These are phyloP conservation scores for Melanostoma scalare DNA, from an alignment of 2,888 invertebrate genomes.

Conservation along the genomic window DNA sequence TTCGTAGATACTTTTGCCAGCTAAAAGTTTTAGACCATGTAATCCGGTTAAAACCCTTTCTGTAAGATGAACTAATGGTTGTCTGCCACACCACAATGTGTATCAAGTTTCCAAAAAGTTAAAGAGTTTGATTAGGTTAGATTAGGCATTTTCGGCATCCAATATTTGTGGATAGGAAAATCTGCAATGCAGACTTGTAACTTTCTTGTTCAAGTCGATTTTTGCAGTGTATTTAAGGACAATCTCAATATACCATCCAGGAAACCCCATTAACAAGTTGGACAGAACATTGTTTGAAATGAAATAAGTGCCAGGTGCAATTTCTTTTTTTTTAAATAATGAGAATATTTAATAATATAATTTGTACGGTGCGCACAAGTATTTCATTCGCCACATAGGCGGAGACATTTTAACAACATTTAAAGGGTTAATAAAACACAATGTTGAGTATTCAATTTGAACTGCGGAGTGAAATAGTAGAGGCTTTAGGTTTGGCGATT, in stretches of 20 bases:
- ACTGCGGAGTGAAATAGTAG: too few species aligned
- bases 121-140: slow-evolving; percentile 13
- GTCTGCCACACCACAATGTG: slow-evolving; percentile 26
- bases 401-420: too few species aligned
- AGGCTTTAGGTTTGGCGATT: too few species aligned
- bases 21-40: slow-evolving; percentile 36
- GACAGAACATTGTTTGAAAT: too few species aligned
- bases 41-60: slow-evolving; percentile 29
- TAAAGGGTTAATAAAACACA: too few species aligned
- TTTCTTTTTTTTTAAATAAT: too few species aligned
- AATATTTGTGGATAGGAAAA: neutral
- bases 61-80: slow-evolving; percentile 24
- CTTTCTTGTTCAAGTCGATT: neutral
- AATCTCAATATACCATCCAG: neutral
- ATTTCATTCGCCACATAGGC: too few species aligned
- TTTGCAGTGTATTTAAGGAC: neutral
- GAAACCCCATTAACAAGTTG: neutral
- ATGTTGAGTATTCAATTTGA: too few species aligned
- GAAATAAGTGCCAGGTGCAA: too few species aligned
- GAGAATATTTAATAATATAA: too few species aligned
- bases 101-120: slow-evolving; percentile 3
- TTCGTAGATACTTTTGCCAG: slow-evolving; percentile 32
- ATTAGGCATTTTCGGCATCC: slow-evolving; percentile 15
- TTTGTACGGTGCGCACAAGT: too few species aligned
- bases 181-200: slow-evolving; percentile 28